Evolutionary conservation across 2,888 invertebrate genomes (phyloP).

Genomic region (Rutpela maculata): DNA sequence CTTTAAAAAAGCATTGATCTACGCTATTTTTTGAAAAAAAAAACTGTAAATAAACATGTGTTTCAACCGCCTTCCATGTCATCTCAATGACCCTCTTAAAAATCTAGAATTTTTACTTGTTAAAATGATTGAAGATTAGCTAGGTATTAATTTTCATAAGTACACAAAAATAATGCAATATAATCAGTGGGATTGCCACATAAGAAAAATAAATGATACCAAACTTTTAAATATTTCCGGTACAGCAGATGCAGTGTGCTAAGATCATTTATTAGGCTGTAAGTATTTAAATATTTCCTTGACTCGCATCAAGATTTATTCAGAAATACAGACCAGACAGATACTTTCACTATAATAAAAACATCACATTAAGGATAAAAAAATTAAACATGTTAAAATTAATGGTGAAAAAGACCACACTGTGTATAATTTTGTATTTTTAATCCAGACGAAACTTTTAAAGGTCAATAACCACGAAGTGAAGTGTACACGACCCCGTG

Average conservation of each 20-base stretch:
- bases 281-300: neutral
- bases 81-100: too few relatives aligned
- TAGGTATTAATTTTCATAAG: too few relatives aligned
- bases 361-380: neutral
- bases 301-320: neutral
- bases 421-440: slow-evolving; percentile 9
- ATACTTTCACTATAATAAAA: slow-evolving; percentile 26
- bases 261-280: neutral
- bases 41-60: too few relatives aligned
- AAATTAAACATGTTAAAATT: slow-evolving; percentile 11
- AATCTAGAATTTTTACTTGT: too few relatives aligned
- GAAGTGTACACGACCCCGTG: neutral
- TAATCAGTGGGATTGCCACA: too few relatives aligned
- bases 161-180: too few relatives aligned
- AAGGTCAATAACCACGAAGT: slow-evolving; percentile 20
- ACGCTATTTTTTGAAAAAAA: too few relatives aligned
- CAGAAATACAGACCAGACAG: slow-evolving; percentile 11
- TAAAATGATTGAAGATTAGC: too few relatives aligned
- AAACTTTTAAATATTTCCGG: too few relatives aligned
- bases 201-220: too few relatives aligned
- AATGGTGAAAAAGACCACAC: neutral
- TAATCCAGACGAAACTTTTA: slow-evolving; percentile 9
- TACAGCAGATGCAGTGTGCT: neutral
- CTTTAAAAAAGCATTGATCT: too few relatives aligned
- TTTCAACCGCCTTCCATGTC: too few relatives aligned